Percentiles rank a stretch among this genome's conserved stretches.
Evolutionary conservation across 2,797 vertebrate species (phyloP).

Genomic region (Lutjanus argentimaculatus): DNA sequence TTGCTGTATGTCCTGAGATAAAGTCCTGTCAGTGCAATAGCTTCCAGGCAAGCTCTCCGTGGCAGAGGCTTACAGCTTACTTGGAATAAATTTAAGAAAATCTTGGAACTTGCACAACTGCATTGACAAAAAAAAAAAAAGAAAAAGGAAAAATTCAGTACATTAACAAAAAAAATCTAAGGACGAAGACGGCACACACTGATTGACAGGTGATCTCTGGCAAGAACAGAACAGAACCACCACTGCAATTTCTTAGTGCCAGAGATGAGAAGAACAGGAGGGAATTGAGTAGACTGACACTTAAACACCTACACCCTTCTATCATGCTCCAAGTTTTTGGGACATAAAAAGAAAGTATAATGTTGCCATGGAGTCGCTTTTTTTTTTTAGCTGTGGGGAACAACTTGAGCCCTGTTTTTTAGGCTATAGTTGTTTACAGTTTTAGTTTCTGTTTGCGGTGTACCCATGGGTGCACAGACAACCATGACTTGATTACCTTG

Average conservation of each 20-base stretch:
- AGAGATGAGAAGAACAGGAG: not conserved
- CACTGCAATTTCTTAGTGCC: not conserved
- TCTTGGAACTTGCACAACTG: too few relatives aligned
- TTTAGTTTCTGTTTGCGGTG: not conserved
- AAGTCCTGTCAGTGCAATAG: not conserved
- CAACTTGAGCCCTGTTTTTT: not conserved
- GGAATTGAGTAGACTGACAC: not conserved
- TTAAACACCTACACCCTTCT: not conserved
- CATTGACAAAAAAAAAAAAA: not conserved
- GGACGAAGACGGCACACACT: not conserved
- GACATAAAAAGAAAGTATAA: not conserved
- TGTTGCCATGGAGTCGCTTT: not conserved
- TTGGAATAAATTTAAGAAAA: not conserved
- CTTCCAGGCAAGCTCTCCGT: not conserved
- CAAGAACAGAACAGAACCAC: not conserved
- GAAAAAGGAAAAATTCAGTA: too few relatives aligned
- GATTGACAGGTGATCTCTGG: conserved; percentile 7
- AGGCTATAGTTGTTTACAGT: not conserved
- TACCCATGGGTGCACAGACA: not conserved
- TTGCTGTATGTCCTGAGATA: not conserved
- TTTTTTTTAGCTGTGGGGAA: not conserved
- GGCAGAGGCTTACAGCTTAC: not conserved
- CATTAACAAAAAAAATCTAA: not conserved
- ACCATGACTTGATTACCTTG: too few relatives aligned
- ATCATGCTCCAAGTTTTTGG: not conserved